Conservation (phyloP, 2,797 vertebrate species). For the Scyliorhinus canicula region DNA sequence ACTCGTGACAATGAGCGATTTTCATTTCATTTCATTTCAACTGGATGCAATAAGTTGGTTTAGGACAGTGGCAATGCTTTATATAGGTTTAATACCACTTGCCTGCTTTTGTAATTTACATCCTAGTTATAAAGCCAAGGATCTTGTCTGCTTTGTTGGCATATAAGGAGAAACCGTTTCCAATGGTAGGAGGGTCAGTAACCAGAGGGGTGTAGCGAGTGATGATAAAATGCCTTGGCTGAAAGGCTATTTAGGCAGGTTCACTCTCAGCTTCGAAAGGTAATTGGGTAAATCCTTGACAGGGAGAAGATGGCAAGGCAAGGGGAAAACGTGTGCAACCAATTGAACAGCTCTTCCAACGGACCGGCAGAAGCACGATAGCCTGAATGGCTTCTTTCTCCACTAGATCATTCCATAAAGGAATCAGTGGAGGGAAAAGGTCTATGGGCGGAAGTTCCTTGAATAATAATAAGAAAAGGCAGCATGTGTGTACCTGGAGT, state of each 20-base stretch:
- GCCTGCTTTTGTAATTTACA: background rate
- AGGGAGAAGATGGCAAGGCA: background rate
- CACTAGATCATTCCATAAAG: background rate
- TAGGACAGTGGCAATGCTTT: too few relatives aligned
- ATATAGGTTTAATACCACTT: too few relatives aligned
- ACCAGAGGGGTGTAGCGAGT: background rate
- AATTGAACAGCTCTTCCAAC: background rate
- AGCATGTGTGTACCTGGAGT: conserved; percentile 54
- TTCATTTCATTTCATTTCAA: too few relatives aligned
- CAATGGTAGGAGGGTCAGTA: background rate
- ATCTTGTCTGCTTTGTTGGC: background rate
- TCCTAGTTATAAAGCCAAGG: background rate
- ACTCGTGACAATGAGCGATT: too few relatives aligned
- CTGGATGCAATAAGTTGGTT: background rate
- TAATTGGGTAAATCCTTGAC: background rate
- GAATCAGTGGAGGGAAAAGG: background rate
- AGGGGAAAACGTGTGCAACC: background rate
- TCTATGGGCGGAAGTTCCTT: background rate
- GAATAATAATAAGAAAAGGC: background rate
- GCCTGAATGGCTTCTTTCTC: background rate
- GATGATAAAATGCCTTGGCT: background rate
- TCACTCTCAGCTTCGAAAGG: too few relatives aligned
- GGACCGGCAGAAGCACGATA: background rate
- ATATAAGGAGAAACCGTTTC: background rate
- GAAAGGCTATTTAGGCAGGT: background rate